A percentile compares a stretch with the other conserved stretches of the same genome.
phyloP scores from a whole-genome alignment of 2,113 vertebrate genomes.

The Thinocorus orbignyianus region DNA sequence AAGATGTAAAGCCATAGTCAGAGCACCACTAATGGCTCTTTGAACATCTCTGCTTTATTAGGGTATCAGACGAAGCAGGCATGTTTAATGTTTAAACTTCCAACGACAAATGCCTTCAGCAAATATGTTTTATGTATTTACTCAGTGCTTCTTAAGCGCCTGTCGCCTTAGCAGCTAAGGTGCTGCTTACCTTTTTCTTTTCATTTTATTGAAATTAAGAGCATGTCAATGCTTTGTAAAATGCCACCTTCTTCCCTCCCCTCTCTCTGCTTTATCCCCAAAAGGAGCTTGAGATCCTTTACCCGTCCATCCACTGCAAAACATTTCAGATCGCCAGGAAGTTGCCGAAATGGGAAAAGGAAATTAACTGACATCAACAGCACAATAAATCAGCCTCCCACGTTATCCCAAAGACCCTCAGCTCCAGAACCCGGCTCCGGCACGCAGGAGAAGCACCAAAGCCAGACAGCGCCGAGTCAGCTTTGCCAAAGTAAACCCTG shows the following conservation, averaged over 20 bases:
- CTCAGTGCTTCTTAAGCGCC: neutral
- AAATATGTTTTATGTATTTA: slow-evolving; percentile 57
- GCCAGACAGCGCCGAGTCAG: neutral
- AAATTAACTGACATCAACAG: neutral
- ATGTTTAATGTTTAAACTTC: slow-evolving; percentile 60
- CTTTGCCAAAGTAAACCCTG: neutral
- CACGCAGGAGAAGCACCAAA: neutral
- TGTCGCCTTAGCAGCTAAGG: slow-evolving; percentile 7
- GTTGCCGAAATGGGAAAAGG: neutral
- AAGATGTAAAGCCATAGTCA: slow-evolving; percentile 27
- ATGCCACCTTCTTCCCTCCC: neutral
- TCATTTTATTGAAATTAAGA: slow-evolving; percentile 20
- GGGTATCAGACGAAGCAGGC: neutral
- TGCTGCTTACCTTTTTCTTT: neutral
- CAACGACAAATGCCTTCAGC: slow-evolving; percentile 56
- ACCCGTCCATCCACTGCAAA: neutral
- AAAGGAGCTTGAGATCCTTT: neutral
- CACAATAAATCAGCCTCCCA: neutral
- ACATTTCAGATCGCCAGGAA: neutral
- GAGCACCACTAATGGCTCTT: slow-evolving; percentile 38
- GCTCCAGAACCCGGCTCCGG: neutral
- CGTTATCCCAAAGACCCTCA: neutral
- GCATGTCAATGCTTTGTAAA: neutral
- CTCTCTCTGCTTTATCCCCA: neutral
- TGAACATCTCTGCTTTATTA: slow-evolving; percentile 47